These are phyloP conservation scores for Dicrurus megarhynchus DNA, from an alignment of 2,113 vertebrate genomes.

Conservation along the genomic window DNA sequence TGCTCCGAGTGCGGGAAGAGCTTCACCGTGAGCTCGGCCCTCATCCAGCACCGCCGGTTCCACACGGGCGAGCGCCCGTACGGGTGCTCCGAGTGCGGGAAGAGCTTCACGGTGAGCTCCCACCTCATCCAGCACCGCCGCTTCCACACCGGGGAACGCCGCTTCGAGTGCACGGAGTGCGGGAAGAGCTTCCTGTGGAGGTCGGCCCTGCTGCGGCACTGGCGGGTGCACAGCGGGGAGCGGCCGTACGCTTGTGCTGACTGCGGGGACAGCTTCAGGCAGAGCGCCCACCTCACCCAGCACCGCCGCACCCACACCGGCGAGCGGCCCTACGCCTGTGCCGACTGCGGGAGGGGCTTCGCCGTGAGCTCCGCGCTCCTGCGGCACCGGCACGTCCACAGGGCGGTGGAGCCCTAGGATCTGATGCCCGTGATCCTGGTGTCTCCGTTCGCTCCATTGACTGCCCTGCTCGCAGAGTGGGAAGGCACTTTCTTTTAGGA, in stretches of 20 bases:
- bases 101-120: constrained; percentile 71
- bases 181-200: constrained; percentile 48
- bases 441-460: fast-evolving
- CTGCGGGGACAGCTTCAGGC: constrained; percentile 42
- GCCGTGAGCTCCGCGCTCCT: constrained; percentile 20
- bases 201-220: constrained; percentile 23
- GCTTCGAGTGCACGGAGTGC: not conserved
- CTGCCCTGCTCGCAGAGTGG: fast-evolving
- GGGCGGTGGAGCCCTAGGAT: not conserved
- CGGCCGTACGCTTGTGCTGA: not conserved
- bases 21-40: constrained; percentile 65
- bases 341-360: constrained; percentile 19
- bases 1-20: constrained; percentile 67
- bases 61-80: constrained; percentile 67
- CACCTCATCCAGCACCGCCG: constrained; percentile 70
- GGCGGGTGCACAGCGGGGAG: constrained; percentile 40
- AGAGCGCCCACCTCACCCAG: constrained; percentile 43
- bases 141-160: constrained; percentile 56
- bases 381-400: constrained; percentile 26
- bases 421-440: fast-evolving
- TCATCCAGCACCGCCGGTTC: constrained; percentile 68
- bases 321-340: constrained; percentile 30
- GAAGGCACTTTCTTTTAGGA: not conserved
- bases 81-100: constrained; percentile 60
- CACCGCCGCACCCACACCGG: constrained; percentile 41